Conservation (phyloP, 2,888 invertebrate genomes). For the Emesis furor region DNA sequence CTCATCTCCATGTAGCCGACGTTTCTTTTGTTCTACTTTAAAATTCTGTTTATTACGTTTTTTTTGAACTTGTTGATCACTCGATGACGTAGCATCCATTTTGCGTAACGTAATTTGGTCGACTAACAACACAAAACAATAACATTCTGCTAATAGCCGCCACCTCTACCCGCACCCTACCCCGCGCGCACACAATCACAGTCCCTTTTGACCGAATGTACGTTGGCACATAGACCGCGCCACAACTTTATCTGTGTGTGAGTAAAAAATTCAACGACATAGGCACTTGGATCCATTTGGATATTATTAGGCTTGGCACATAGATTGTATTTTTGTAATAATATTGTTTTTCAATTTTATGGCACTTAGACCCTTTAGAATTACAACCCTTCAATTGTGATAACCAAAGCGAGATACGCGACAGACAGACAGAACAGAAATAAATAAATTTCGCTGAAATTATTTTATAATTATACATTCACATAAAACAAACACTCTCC, state of each 20-base stretch:
- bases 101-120: neutral
- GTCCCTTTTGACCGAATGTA: neutral
- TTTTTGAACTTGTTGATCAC: neutral
- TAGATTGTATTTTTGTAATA: constrained; percentile 4
- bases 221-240: constrained; percentile 6
- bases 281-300: constrained; percentile 12
- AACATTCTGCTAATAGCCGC: neutral
- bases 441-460: no score
- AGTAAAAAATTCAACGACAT: neutral
- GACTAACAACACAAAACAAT: neutral
- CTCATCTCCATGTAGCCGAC: constrained; percentile 1
- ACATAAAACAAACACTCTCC: no score
- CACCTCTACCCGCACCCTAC: neutral
- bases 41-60: constrained; percentile 7
- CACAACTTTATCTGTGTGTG: neutral
- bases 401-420: no score
- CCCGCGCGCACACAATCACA: neutral
- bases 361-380: constrained; percentile 9
- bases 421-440: no score
- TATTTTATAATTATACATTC: no score
- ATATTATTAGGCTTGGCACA: neutral
- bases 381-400: constrained; percentile 3
- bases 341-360: neutral
- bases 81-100: constrained; percentile 4
- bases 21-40: constrained; percentile 9